Conservation (phyloP, 1,140 invertebrate species). For the Pseudomyrmex dendroicus region DNA sequence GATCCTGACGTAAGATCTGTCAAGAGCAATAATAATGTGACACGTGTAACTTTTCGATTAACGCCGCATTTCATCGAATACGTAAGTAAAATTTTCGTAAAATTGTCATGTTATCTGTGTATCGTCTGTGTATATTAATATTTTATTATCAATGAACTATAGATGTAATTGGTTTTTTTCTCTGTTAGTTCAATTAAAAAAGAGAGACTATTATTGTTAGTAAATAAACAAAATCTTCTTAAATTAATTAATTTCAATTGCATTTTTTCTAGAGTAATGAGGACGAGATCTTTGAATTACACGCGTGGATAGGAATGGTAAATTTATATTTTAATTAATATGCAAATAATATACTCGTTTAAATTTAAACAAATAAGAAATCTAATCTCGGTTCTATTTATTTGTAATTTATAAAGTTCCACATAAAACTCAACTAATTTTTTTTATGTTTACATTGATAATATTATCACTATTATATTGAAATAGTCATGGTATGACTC, state of each 20-base stretch:
- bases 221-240: too few relatives aligned
- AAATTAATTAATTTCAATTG: not conserved
- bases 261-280: not conserved
- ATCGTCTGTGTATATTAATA: too few relatives aligned
- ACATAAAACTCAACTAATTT: not conserved
- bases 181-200: too few relatives aligned
- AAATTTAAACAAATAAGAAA: not conserved
- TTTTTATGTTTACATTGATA: not conserved
- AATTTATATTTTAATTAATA: not conserved
- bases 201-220: too few relatives aligned
- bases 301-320: slow-evolving; percentile 41
- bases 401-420: not conserved
- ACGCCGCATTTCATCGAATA: slow-evolving; percentile 15
- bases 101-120: too few relatives aligned
- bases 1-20: slow-evolving; percentile 83
- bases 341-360: not conserved
- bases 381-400: not conserved
- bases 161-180: too few relatives aligned
- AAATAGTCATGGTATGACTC: slow-evolving; percentile 82
- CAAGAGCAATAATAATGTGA: slow-evolving; percentile 71
- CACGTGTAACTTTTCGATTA: not conserved
- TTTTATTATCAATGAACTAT: too few relatives aligned
- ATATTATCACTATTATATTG: slow-evolving; percentile 10
- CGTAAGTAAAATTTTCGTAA: slow-evolving; percentile 7
- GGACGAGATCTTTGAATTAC: not conserved